Base-by-base conservation (phyloP, 2,797 vertebrate species). In the Cichlasoma orientale region DNA sequence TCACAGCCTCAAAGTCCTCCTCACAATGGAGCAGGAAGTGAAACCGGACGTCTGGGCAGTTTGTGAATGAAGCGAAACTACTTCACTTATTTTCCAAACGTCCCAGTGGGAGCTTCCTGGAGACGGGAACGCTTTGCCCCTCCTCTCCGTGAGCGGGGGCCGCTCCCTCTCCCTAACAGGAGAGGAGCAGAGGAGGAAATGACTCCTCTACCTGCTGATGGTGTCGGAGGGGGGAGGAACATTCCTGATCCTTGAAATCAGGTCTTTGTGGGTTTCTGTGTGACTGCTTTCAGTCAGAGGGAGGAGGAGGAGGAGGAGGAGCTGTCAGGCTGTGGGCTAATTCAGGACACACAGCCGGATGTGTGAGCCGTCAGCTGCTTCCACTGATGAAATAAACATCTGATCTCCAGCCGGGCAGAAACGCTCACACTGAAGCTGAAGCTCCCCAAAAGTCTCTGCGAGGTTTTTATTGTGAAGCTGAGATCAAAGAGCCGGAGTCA, bases 91-190 rank as follows among this genome's bases (percentile, higher is more conserved):
- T 74, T 82, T 86, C 75, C 78, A 80, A 85, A 87, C 69, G 78
- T 79, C 86, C 79, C 74, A 61, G 68, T 38, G 78, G 78, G 80
- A 77, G 80, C 78, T 90, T 91, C 78, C 75, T 82, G 84, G 77
- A 87, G 78, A 89, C 86, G 82, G 88, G 87, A 90, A 88, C 83
- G 85, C 53, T 31, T 11, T 41, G 82, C 38, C 38, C 23, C 61
- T 55, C 66, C 58, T 6, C 72, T 88, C 36, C 36, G 54, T 27
- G n/a, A 86, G 73, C 81, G 80, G 79, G 52, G 44, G 54, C 59
- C 38, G 33, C 86, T 89, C 83, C 92, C 92, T 93, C 93, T 92
- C 92, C 92, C 76, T 77, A 73, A 21, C 38, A n/a, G 54, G n/a
- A 75, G 72, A 56, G 68, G 54, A 38, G 52, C 25, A 55, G 58